Base-by-base conservation (phyloP, 2,113 vertebrate species). In the Serilophus lunatus region DNA sequence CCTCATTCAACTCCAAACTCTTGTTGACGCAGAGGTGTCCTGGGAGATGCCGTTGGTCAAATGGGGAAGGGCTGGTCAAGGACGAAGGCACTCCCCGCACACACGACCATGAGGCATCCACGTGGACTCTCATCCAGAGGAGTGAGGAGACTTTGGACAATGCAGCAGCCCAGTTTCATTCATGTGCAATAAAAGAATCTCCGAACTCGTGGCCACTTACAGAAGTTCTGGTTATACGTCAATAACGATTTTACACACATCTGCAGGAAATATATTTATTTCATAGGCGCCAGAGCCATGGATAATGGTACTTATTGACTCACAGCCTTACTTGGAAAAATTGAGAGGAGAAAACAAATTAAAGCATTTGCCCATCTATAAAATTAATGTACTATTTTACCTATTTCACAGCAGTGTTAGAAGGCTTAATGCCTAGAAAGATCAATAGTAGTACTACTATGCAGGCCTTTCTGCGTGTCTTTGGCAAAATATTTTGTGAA, bases 351-450 rank as follows among this genome's bases (percentile, higher is more conserved):
- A 63, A 95, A 96, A 54, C 68, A 88, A 93, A 93, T 66, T 8
- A 69, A 91, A 86, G 64, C 49, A 50, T 86, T 88, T 90, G 49
- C 33, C 50, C 14, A 9, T 82, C 64, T 70, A 35, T 70, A 80
- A 96, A 93, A 90, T 77, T 42, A 93, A 94, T 54, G 54, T 18
- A 77, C 28, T 92, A 70, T 91, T 88, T 86, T 83, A 81, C 71
- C 64, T 95, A 74, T 81, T 90, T 74, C 82, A 63, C 60, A 90
- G 76, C 47, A 93, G 68, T 72, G 69, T 80, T 69, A 77, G 68
- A 31, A 80, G 88, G 69, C 38, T 56, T 86, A 75, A 86, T 36
- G 33, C 38, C 68, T 31, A 13, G 36, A 47, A 69, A 59, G 69
- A 93, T 86, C 80, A 93, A 83, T 22, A 88, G 60, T 56, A 15